Evolutionary conservation across 2,888 invertebrate species (phyloP).

Genomic region (Lordiphosa andalusiaca): DNA sequence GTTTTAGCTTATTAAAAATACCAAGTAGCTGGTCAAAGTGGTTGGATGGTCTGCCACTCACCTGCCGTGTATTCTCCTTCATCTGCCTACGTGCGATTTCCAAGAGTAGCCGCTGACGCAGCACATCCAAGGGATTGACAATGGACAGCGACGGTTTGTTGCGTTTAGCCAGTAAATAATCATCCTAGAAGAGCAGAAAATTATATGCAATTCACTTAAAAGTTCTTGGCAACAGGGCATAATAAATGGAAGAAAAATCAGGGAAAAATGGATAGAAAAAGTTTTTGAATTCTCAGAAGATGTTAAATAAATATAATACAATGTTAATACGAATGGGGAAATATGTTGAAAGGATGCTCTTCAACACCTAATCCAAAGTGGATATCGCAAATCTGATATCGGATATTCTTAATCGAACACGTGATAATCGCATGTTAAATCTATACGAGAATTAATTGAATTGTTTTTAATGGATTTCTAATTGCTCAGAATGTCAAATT

Average conservation of each 20-base stretch:
- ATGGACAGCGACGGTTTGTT: constrained; percentile 89
- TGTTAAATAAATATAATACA: background rate
- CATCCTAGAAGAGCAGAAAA: constrained; percentile 66
- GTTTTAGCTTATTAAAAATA: constrained; percentile 67
- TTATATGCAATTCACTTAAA: constrained; percentile 33
- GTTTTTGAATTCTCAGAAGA: constrained; percentile 24
- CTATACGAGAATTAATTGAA: constrained; percentile 7
- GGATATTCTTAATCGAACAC: background rate
- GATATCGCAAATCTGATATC: too few species aligned
- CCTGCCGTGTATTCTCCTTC: constrained; percentile 86
- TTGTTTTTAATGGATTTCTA: constrained; percentile 15
- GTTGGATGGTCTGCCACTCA: constrained; percentile 62
- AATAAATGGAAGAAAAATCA: constrained; percentile 37
- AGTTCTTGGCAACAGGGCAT: constrained; percentile 28
- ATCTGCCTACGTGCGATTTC: constrained; percentile 92
- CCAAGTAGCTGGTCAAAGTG: constrained; percentile 27
- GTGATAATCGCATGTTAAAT: too few species aligned
- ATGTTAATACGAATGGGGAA: too few species aligned
- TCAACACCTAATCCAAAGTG: too few species aligned
- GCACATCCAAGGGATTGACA: constrained; percentile 92
- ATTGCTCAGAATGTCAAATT: constrained; percentile 7
- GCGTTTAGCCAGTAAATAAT: constrained; percentile 82
- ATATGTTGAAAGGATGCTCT: too few species aligned
- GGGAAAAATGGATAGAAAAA: constrained; percentile 23
- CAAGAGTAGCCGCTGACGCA: constrained; percentile 89